These are phyloP conservation scores for Sycophila sp. DNA, from an alignment of 1,140 invertebrate genomes.

Conservation along the genomic window DNA sequence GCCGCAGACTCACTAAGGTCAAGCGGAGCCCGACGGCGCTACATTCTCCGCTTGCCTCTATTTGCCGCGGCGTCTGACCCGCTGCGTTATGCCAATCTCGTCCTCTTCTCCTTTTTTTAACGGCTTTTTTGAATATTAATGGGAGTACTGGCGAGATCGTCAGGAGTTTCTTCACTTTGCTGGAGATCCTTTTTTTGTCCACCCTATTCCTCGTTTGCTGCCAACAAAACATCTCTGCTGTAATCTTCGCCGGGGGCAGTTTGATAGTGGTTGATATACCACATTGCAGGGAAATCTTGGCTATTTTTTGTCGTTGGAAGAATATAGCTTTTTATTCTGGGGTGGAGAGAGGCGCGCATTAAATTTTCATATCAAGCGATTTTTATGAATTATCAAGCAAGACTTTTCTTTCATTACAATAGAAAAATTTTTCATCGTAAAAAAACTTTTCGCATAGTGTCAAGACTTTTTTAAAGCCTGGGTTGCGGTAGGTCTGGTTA, in stretches of 20 bases:
- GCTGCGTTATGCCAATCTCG: not conserved
- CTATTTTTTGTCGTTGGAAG: no score
- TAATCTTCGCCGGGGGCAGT: not conserved
- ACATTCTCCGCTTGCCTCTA: not conserved
- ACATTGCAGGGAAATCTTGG: no score
- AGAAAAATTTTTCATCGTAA: no score
- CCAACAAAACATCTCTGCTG: no score
- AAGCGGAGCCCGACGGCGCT: not conserved
- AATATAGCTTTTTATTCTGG: no score
- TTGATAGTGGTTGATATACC: not conserved
- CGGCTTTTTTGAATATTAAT: not conserved
- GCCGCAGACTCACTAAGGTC: not conserved
- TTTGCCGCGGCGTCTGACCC: not conserved
- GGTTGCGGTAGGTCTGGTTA: no score
- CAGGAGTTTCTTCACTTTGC: not conserved
- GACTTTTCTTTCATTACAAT: no score
- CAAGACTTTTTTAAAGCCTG: no score
- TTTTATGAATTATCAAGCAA: no score
- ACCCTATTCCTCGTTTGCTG: not conserved
- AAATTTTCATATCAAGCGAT: no score
- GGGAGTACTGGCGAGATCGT: not conserved
- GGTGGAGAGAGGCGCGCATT: not conserved
- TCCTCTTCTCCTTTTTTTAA: not conserved
- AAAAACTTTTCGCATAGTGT: no score
- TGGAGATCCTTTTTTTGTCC: not conserved